Percentiles rank a stretch among this genome's conserved stretches.
Conservation (phyloP, 2,113 vertebrate genomes). For the Poeciliopsis occidentalis region DNA sequence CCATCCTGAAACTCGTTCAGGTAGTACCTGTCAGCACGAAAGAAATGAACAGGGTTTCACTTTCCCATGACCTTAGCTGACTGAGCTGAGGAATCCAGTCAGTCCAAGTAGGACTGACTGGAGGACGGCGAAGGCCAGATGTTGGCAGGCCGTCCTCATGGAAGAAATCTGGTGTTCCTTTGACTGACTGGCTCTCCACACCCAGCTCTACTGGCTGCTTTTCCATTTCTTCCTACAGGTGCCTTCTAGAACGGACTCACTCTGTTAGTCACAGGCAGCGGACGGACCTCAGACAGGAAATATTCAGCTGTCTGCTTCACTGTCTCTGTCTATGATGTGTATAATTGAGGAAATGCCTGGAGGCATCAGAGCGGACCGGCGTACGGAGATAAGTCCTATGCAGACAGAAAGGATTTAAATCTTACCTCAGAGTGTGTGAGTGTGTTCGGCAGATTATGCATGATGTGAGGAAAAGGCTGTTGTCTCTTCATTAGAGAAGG, state of each 20-base stretch:
- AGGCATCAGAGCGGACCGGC: constrained; percentile 8
- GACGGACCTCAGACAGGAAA: constrained; percentile 17
- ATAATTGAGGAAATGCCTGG: constrained; percentile 14
- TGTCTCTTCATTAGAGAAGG: background rate
- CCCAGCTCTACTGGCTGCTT: background rate
- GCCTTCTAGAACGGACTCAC: background rate
- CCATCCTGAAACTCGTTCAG: background rate
- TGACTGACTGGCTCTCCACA: background rate
- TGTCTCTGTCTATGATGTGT: constrained; percentile 4
- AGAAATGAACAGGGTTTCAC: background rate
- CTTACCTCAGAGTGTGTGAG: background rate
- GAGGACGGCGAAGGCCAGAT: background rate
- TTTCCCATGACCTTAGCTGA: background rate
- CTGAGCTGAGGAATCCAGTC: background rate
- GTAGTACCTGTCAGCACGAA: background rate
- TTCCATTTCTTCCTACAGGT: background rate
- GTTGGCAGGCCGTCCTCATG: no score
- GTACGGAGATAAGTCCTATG: background rate
- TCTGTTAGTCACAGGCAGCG: constrained; percentile 4
- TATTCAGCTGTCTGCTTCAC: background rate
- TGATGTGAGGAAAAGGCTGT: background rate
- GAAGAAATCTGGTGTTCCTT: no score
- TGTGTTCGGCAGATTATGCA: no score
- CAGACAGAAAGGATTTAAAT: background rate
- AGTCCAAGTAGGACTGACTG: background rate